A percentile compares a stretch with the other conserved stretches of the same genome.
These are phyloP conservation scores for Aleiodes leptofemur DNA, from an alignment of 2,888 invertebrate genomes.

Conservation along the genomic window DNA sequence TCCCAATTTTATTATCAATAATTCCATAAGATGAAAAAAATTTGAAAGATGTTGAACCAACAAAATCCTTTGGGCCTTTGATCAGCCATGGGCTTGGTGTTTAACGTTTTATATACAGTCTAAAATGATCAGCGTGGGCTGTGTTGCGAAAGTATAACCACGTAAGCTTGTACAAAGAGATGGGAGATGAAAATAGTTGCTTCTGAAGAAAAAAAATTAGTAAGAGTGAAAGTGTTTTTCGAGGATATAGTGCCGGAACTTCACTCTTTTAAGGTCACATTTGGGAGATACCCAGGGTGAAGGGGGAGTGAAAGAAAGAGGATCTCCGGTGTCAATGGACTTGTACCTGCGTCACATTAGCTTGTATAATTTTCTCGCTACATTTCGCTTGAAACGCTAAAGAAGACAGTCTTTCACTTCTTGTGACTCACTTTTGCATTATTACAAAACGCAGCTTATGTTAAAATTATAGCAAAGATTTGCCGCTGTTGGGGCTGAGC, in stretches of 20 bases:
- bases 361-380: conserved; percentile 35
- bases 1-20: no score
- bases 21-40: no score
- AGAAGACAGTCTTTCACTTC: conserved; percentile 43
- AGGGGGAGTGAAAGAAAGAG: not conserved
- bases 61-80: conserved; percentile 36
- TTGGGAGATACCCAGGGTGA: conserved; percentile 2
- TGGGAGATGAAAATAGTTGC: conserved; percentile 23
- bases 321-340: conserved; percentile 37
- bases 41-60: no score
- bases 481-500: conserved; percentile 39
- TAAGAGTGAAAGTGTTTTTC: conserved; percentile 75
- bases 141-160: conserved; percentile 40
- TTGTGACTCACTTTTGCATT: conserved; percentile 15
- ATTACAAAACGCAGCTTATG: conserved; percentile 6
- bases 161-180: conserved; percentile 21
- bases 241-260: conserved; percentile 69
- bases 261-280: conserved; percentile 37
- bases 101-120: conserved; percentile 60
- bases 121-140: conserved; percentile 61
- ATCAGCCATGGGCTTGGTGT: conserved; percentile 19
- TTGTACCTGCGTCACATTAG: conserved; percentile 36
- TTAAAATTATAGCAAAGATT: conserved; percentile 29
- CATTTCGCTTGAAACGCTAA: conserved; percentile 25
- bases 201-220: conserved; percentile 59